Conservation (phyloP, 2,113 vertebrate genomes). For the Podarcis raffonei region DNA sequence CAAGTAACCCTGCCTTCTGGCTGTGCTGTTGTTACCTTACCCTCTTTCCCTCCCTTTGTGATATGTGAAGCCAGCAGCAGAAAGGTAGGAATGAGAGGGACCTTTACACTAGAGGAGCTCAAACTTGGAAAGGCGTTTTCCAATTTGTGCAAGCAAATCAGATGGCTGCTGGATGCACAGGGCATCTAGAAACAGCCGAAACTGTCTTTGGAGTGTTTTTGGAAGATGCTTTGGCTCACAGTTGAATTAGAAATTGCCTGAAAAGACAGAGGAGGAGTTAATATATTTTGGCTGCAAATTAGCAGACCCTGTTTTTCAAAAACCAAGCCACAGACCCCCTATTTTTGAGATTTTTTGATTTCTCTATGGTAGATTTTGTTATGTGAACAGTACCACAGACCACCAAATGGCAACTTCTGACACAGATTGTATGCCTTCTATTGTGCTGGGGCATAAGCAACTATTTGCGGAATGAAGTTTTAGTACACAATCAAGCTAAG, state of each 20-base stretch:
- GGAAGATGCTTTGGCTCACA: not conserved
- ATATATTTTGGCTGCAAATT: no score
- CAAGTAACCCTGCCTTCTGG: conserved; percentile 6
- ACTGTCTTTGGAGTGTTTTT: no score
- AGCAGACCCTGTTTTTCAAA: not conserved
- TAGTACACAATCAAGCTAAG: not conserved
- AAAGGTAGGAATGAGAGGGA: not conserved
- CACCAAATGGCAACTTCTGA: not conserved
- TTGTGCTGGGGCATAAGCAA: not conserved
- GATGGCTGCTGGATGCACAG: no score
- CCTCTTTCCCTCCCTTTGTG: not conserved
- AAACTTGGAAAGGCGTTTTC: no score
- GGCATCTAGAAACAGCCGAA: no score
- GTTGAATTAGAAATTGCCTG: no score
- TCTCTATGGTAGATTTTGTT: not conserved
- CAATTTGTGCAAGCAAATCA: no score
- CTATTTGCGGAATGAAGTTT: not conserved
- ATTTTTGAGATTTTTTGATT: not conserved
- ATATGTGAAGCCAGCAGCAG: not conserved
- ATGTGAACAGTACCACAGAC: not conserved
- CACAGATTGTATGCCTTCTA: not conserved
- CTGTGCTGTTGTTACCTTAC: not conserved
- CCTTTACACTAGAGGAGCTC: not conserved
- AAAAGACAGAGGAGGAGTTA: no score
- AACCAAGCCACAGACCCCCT: not conserved